A percentile compares a stretch with the other conserved stretches of the same genome.
Evolutionary conservation across 2,113 vertebrate genomes (phyloP).

Genomic region (human): DNA sequence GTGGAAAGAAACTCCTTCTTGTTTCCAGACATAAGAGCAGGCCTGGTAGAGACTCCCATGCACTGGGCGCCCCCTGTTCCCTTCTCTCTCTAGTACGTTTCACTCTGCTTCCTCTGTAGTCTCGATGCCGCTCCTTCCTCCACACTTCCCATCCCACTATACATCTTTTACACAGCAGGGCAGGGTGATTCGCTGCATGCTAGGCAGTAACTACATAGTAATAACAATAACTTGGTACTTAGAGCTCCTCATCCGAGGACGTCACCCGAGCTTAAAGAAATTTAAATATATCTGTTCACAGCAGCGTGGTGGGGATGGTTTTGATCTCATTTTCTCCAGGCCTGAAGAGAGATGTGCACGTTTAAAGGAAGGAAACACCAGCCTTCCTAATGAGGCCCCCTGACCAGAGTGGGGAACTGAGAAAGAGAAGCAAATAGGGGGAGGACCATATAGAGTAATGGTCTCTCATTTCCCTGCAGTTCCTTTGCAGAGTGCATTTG

Average conservation of each 20-base stretch:
- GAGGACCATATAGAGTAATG: too few species aligned
- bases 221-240: constrained; percentile 82
- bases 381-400: not conserved
- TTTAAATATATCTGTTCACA: constrained; percentile 53
- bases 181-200: constrained; percentile 77
- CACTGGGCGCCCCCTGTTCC: rapidly evolving
- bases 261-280: constrained; percentile 77
- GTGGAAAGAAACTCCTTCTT: not conserved
- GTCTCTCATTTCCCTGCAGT: not conserved
- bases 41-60: not conserved
- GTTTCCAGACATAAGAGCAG: not conserved
- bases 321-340: not conserved
- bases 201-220: constrained; percentile 77
- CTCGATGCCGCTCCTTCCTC: not conserved
- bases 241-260: constrained; percentile 73
- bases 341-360: not conserved
- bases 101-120: not conserved
- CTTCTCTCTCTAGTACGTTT: not conserved
- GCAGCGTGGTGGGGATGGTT: not conserved
- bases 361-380: not conserved
- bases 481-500: not conserved
- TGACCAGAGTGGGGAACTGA: not conserved
- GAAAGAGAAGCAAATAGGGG: not conserved
- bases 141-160: constrained; percentile 58
- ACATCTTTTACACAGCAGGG: constrained; percentile 74